A percentile compares a stretch with the other conserved stretches of the same genome.
phyloP scores from a whole-genome alignment of 2,113 vertebrate genomes.

The Nymphicus hollandicus region DNA sequence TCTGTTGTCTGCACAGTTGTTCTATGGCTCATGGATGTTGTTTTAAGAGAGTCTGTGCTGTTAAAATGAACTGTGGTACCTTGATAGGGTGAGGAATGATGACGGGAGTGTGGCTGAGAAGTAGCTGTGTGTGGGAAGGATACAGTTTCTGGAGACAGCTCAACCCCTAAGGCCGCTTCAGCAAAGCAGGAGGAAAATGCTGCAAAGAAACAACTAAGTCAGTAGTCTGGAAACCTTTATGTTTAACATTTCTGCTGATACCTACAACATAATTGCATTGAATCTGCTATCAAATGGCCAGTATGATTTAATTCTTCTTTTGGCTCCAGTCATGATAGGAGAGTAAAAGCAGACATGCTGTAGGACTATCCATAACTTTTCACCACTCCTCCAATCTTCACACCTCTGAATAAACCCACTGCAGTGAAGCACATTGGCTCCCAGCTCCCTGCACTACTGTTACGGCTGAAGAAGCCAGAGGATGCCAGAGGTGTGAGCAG shows the following conservation, averaged over 20 bases:
- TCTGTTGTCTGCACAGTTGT: background rate
- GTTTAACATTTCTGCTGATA: background rate
- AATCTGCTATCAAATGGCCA: background rate
- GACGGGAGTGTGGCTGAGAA: background rate
- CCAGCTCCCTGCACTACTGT: background rate
- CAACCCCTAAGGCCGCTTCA: background rate
- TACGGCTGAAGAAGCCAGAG: background rate
- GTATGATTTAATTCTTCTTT: background rate
- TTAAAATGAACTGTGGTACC: background rate
- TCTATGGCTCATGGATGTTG: background rate
- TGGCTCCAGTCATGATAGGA: background rate
- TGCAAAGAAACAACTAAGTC: slow-evolving; percentile 50
- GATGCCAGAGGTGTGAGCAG: background rate
- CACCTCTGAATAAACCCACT: background rate
- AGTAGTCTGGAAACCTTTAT: background rate
- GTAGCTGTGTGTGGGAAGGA: background rate
- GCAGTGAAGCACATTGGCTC: background rate
- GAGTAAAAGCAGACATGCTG: background rate
- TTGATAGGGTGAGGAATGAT: background rate
- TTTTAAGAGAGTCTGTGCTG: background rate
- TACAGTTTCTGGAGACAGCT: background rate
- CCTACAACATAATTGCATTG: background rate
- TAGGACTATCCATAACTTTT: background rate
- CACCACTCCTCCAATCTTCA: background rate
- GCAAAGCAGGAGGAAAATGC: slow-evolving; percentile 40